Conservation (phyloP, 2,797 vertebrate genomes). For the Sebastes wilsoni region DNA sequence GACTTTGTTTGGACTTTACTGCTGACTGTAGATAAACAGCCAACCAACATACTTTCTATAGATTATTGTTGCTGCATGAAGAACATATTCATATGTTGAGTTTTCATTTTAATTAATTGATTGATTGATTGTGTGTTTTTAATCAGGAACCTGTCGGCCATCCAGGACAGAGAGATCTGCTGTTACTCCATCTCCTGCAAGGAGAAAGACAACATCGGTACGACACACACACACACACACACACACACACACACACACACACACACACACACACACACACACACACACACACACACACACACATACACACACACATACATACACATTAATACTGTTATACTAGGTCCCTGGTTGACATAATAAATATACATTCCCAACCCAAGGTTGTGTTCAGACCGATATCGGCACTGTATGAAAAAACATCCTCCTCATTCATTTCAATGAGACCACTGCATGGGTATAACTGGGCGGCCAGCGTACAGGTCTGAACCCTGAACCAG, state of each 20-base stretch:
- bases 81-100: too few relatives aligned
- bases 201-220: constrained; percentile 92
- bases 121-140: background rate
- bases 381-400: background rate
- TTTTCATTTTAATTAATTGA: too few relatives aligned
- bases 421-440: background rate
- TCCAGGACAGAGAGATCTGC: constrained; percentile 89
- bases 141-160: constrained; percentile 86
- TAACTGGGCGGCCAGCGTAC: too few relatives aligned
- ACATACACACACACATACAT: background rate
- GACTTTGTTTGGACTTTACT: too few relatives aligned
- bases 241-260: background rate
- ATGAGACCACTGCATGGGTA: too few relatives aligned
- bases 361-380: background rate
- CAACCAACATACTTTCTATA: too few relatives aligned
- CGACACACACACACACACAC: constrained; percentile 4
- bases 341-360: background rate
- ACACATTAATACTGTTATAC: background rate
- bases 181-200: constrained; percentile 97
- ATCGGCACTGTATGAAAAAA: background rate
- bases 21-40: too few relatives aligned
- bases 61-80: too few relatives aligned
- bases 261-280: background rate
- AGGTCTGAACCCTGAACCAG: too few relatives aligned
- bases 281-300: background rate